A percentile compares a stretch with the other conserved stretches of the same genome.
These are phyloP conservation scores for Mesoclemmys tuberculata DNA, from an alignment of 2,113 vertebrate species.

Conservation along the genomic window DNA sequence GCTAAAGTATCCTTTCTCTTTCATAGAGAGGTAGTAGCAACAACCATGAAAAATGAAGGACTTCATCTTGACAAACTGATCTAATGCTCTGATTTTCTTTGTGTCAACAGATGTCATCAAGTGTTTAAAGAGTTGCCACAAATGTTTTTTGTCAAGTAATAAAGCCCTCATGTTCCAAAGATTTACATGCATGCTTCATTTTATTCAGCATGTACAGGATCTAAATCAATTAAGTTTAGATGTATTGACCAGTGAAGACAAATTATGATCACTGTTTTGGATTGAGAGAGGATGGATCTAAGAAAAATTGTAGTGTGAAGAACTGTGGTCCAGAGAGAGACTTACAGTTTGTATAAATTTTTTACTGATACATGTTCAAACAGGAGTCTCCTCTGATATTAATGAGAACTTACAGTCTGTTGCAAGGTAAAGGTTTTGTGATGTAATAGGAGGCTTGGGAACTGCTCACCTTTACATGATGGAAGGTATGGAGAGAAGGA, in stretches of 20 bases:
- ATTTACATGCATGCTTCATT: background rate
- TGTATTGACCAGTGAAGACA: background rate
- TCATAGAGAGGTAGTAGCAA: background rate
- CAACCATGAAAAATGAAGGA: background rate
- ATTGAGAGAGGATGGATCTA: background rate
- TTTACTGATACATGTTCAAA: background rate
- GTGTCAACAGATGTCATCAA: background rate
- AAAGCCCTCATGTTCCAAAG: background rate
- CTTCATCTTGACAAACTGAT: background rate
- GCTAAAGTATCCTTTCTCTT: background rate
- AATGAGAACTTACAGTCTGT: rapidly evolving
- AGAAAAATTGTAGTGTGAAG: background rate
- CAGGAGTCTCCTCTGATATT: background rate
- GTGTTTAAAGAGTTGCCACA: background rate
- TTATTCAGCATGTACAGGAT: background rate
- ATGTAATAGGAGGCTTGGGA: background rate
- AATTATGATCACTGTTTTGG: background rate
- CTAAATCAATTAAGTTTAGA: background rate
- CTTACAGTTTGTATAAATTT: background rate
- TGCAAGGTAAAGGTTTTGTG: background rate
- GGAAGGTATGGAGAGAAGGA: background rate
- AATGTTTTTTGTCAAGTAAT: background rate
- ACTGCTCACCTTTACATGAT: background rate
- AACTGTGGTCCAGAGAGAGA: background rate
- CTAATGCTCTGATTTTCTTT: background rate